Percentiles rank a stretch among this genome's conserved stretches.
Evolutionary conservation across 2,113 vertebrate species (phyloP).

Genomic region (Mormyrus iriodes): DNA sequence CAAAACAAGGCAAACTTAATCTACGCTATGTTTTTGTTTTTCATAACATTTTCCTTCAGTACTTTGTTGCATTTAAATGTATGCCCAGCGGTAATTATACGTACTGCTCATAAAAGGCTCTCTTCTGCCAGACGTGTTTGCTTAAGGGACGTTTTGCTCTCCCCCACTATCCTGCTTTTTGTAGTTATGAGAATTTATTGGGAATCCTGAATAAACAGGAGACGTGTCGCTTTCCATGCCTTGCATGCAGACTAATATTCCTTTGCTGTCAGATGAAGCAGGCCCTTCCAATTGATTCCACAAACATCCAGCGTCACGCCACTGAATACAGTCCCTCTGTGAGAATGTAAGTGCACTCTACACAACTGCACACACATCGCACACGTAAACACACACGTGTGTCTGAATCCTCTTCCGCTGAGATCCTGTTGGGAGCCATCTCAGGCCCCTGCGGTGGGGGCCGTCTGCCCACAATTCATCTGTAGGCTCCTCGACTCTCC

Average conservation of each 20-base stretch:
- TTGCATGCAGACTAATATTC: not conserved
- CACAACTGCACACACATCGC: too few relatives aligned
- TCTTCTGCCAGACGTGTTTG: not conserved
- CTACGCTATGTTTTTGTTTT: not conserved
- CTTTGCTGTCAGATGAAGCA: not conserved
- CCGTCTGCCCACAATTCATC: conserved; percentile 31
- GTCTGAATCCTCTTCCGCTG: conserved; percentile 26
- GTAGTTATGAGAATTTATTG: not conserved
- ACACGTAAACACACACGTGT: not conserved
- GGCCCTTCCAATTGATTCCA: not conserved
- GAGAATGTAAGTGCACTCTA: not conserved
- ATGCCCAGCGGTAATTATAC: not conserved
- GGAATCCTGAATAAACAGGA: not conserved
- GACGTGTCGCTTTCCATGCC: not conserved
- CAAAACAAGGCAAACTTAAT: conserved; percentile 8
- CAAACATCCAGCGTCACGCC: not conserved
- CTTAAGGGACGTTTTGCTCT: not conserved
- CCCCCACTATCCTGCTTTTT: not conserved
- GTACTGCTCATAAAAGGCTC: not conserved
- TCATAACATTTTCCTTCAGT: not conserved
- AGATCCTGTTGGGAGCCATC: conserved; percentile 37
- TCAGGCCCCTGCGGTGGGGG: conserved; percentile 28
- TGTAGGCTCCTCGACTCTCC: conserved; percentile 28
- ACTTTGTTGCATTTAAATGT: not conserved
- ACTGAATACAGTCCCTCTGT: not conserved